Percentiles rank a stretch among this genome's conserved stretches.
Evolutionary conservation across 2,888 invertebrate genomes (phyloP).

Genomic region (Rhamphomyia laevipes): DNA sequence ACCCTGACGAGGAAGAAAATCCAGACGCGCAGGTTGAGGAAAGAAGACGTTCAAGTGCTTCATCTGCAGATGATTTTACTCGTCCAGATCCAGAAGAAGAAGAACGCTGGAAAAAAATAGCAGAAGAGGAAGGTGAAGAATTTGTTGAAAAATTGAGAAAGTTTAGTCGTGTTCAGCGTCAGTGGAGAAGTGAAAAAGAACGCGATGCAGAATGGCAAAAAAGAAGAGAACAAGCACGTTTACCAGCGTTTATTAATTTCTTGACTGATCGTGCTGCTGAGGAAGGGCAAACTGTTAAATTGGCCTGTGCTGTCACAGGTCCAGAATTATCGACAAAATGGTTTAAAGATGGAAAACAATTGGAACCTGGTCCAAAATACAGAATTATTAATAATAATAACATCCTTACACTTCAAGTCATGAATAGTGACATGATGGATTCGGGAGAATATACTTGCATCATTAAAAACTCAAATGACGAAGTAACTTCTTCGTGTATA

Average conservation of each 20-base stretch:
- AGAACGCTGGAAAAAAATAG: constrained; percentile 33
- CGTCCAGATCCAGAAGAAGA: constrained; percentile 31
- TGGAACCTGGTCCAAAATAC: constrained; percentile 36
- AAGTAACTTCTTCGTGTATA: constrained; percentile 56
- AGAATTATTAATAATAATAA: constrained; percentile 45
- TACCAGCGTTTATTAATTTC: constrained; percentile 38
- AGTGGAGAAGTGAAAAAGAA: constrained; percentile 28
- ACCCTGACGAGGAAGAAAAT: constrained; percentile 13
- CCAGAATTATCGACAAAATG: constrained; percentile 60
- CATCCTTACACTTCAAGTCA: constrained; percentile 42
- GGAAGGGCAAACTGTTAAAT: constrained; percentile 58
- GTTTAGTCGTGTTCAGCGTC: constrained; percentile 27
- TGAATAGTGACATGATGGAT: constrained; percentile 48
- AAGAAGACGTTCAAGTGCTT: constrained; percentile 27
- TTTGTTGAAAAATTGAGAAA: constrained; percentile 34
- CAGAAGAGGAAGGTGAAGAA: constrained; percentile 32
- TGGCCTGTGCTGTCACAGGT: constrained; percentile 68
- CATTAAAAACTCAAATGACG: constrained; percentile 63
- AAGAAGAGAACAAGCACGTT: constrained; percentile 32
- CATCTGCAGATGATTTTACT: constrained; percentile 30
- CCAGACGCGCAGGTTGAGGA: constrained; percentile 22
- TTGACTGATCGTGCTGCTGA: constrained; percentile 65
- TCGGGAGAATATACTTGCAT: constrained; percentile 55
- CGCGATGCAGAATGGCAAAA: constrained; percentile 36
- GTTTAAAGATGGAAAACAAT: constrained; percentile 54